phyloP scores from a whole-genome alignment of 1,140 invertebrate species.

The Drosophila murphyi region DNA sequence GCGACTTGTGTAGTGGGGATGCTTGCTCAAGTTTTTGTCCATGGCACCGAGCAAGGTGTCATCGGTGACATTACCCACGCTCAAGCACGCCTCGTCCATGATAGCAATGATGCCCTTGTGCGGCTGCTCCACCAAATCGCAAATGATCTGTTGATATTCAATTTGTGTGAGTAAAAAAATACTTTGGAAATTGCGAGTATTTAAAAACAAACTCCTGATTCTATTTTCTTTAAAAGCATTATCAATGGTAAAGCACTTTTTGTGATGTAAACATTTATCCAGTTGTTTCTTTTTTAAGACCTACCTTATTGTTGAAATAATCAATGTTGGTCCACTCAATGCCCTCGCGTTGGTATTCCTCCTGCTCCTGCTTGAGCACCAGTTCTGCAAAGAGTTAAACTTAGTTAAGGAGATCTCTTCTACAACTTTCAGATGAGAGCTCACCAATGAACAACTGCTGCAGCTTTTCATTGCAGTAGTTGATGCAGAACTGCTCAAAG shows the following conservation, averaged over 20 bases:
- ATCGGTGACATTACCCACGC: slow-evolving; percentile 96
- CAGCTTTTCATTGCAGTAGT: slow-evolving; percentile 98
- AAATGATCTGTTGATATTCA: slow-evolving; percentile 88
- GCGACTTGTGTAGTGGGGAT: slow-evolving; percentile 95
- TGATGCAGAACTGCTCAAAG: slow-evolving; percentile 98
- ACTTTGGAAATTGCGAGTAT: not conserved
- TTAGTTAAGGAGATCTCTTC: not conserved
- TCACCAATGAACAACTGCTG: slow-evolving; percentile 98
- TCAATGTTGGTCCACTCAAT: slow-evolving; percentile 96
- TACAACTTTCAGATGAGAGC: slow-evolving; percentile 60
- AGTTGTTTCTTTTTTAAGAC: too few relatives aligned
- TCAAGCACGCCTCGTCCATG: slow-evolving; percentile 97
- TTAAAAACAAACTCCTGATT: too few relatives aligned
- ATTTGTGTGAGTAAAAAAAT: not conserved
- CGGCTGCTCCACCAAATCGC: slow-evolving; percentile 95
- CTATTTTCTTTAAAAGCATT: too few relatives aligned
- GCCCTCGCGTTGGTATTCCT: slow-evolving; percentile 96
- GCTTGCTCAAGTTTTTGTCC: slow-evolving; percentile 94
- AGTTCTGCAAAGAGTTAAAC: slow-evolving; percentile 87
- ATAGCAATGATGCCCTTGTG: slow-evolving; percentile 96
- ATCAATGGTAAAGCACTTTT: too few relatives aligned
- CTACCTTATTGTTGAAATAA: slow-evolving; percentile 95
- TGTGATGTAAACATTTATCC: too few relatives aligned
- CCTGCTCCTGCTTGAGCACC: slow-evolving; percentile 97
- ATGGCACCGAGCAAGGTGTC: slow-evolving; percentile 96